Conservation (phyloP, 1,140 invertebrate species). For the Drosophila triauraria region DNA sequence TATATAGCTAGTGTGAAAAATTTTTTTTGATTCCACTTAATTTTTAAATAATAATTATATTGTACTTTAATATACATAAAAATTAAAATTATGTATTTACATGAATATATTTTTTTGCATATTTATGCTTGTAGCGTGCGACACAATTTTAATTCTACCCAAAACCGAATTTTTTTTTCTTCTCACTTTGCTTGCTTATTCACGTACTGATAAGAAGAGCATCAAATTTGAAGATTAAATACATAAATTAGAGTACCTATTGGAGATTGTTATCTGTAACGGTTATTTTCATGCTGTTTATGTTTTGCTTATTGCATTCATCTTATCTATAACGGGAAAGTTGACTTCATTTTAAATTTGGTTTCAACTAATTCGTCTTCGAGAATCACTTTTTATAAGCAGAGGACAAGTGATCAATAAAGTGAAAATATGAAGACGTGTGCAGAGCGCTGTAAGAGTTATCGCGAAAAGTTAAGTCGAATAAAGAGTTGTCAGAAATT, state of each 20-base stretch:
- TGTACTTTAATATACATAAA: slow-evolving; percentile 3
- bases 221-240: slow-evolving; percentile 2
- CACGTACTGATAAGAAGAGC: slow-evolving; percentile 1
- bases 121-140: slow-evolving; percentile 2
- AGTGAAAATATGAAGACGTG: too few species aligned
- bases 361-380: too few species aligned
- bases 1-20: too few species aligned
- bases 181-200: too few species aligned
- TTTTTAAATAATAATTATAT: background rate
- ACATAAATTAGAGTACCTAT: slow-evolving; percentile 3
- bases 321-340: background rate
- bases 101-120: background rate
- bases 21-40: background rate
- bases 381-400: too few species aligned
- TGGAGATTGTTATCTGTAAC: slow-evolving; percentile 1
- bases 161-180: too few species aligned
- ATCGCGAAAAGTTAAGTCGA: too few species aligned
- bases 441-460: too few species aligned
- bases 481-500: too few species aligned
- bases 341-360: background rate
- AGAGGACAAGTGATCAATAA: too few species aligned
- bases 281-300: slow-evolving; percentile 1
- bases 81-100: background rate
- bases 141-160: too few species aligned
- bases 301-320: slow-evolving; percentile 3